Evolutionary conservation across 1,140 invertebrate genomes (phyloP), one percentile per base, ranked within the genome.

Genomic region (Drosophila rhopaloa): DNA sequence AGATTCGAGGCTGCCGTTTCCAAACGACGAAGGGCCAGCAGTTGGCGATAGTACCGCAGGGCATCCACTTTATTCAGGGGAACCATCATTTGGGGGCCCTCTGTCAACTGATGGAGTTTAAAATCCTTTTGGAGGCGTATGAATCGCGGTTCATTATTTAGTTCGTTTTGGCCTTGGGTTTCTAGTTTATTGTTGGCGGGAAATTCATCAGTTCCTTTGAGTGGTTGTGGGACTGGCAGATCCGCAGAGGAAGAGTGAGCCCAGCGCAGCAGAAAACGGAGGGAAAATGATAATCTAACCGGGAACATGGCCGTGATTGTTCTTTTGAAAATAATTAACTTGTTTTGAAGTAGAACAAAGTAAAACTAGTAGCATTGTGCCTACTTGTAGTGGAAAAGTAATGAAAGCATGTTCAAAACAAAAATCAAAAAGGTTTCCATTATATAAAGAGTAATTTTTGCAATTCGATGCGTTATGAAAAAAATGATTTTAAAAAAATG

Each of bases 1-100:
- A 99, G 93, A 93, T 97, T 97, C n/a, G 97, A 96, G 51, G 97
- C 95, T 9, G 96, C 95, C 9, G 97, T 97, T 94, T 99, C 98
- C 93, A 99, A 95, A 62, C 97, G 94, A 13, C 98, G 94, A 66
- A 99, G 95, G 0, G 94, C 95, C 83, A 96, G 46, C 24, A 29
- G 46, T 48, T 48, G 46, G 5, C 13, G 11, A 48, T 48, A 96
- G 43, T 95, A 93, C 59, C 95, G 92, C 3, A 97, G 85, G 2
- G 97, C 98, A 86, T 99, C 97, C 59, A 97, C 96, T 75, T 94
- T 93, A 1, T 94, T 95, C 1, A 97, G 73, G 0, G 94, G 95
- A 0, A 96, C 96, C 54, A 94, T 93, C 9, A 94, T 96, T 1
- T 94, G 93, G 0, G 98, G 98, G n/a, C 96, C n/a, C 97, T 96